These are phyloP conservation scores for Tympanoctomys barrerae DNA, from an alignment of 2,797 vertebrate genomes.

Conservation along the genomic window DNA sequence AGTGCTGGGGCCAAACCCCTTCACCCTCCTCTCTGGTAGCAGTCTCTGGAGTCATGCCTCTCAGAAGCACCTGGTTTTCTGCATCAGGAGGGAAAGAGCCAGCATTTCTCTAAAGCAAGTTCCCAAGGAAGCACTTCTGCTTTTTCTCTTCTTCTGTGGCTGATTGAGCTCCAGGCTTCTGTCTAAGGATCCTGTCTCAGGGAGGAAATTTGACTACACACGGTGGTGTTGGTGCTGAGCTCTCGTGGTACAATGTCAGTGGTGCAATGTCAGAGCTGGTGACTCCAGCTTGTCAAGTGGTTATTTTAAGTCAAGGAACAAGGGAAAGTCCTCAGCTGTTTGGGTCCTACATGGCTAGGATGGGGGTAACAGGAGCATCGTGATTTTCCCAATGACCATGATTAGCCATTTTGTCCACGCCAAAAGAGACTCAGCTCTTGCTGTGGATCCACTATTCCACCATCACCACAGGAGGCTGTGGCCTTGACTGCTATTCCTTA, in stretches of 20 bases:
- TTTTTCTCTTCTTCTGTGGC: conserved; percentile 67
- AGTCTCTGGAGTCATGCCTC: background rate
- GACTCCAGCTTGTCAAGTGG: conserved; percentile 84
- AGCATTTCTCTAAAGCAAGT: conserved; percentile 61
- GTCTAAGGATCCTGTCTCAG: conserved; percentile 83
- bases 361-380: background rate
- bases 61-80: background rate
- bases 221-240: conserved; percentile 79
- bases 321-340: background rate
- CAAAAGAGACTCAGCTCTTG: background rate
- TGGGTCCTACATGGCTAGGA: background rate
- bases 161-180: conserved; percentile 83
- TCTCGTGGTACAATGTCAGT: conserved; percentile 79
- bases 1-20: background rate
- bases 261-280: conserved; percentile 82
- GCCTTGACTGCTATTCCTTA: background rate
- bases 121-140: conserved; percentile 48
- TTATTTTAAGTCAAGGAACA: conserved; percentile 81
- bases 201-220: conserved; percentile 83
- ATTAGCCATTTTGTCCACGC: background rate
- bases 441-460: background rate
- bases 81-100: conserved; percentile 12
- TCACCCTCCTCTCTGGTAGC: rapidly evolving
- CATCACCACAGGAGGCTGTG: background rate
- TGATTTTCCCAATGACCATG: background rate